Evolutionary conservation across 2,888 invertebrate genomes (phyloP), one percentile per base, ranked within the genome.

Genomic region (Phytoseiulus persimilis): DNA sequence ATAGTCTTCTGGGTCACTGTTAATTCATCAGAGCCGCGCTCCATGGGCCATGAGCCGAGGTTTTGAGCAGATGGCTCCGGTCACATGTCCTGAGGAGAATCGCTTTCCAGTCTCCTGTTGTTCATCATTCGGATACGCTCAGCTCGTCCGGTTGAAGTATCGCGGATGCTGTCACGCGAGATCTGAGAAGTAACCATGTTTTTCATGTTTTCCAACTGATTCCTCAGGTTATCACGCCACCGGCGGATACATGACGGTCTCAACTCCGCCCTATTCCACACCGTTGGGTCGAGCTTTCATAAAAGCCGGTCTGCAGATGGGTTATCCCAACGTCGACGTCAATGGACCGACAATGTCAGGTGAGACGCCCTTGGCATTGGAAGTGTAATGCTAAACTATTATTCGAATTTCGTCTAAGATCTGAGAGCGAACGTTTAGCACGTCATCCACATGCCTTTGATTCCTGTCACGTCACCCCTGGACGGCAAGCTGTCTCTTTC

Each of bases 161-260:
- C 33, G 23, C 32, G 23, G 31, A 31, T 31, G 84, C 32, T 31
- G 32, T 87, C 39, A 87, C 39, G 39, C 39, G 39, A 39, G 39
- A 39, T 39, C 39, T 39, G 39, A 39, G 39, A 39, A 39, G 39
- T 39, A 39, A 39, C 65, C 28, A 65, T 28, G 65, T 23, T 65
- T 65, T 28, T 65, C 11, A 65, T 65, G 65, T 28, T 65, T 23
- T 28, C 46, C 46, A 11, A 11, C 46, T 46, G 46, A 11, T 46
- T 46, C 14, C 65, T 6, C 89, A 91, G 91, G 91, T 83, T 91
- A 91, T 90, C 92, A 92, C 89, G 90, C 90, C 31, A 91, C 90
- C 28, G 91, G 91, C 83, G 91, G 91, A 31, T 90, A 90, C 83
- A 89, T 91, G 89, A 91, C 91, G 39, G 91, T 91, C 14, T 90